Percentiles rank a stretch among this genome's conserved stretches.
Evolutionary conservation across 2,113 vertebrate species (phyloP).

Genomic region (Serilophus lunatus): DNA sequence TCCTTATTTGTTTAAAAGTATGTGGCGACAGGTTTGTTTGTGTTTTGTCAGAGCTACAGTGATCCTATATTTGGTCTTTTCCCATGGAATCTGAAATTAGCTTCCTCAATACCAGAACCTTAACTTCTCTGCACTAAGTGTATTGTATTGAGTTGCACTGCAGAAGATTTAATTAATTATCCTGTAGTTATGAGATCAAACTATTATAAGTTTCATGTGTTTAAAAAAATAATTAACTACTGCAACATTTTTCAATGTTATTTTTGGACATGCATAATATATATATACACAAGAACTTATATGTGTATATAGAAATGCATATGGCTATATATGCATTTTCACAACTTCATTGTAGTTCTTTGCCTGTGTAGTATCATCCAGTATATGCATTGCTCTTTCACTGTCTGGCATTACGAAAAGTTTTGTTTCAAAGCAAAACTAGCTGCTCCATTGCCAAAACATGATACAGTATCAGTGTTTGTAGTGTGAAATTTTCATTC

Average conservation of each 20-base stretch:
- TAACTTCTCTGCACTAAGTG: conserved; percentile 80
- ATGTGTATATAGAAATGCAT: conserved; percentile 70
- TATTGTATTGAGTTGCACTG: conserved; percentile 78
- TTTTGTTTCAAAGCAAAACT: conserved; percentile 70
- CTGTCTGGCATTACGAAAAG: conserved; percentile 74
- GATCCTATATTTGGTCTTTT: conserved; percentile 74
- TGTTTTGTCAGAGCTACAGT: conserved; percentile 81
- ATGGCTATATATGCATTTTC: conserved; percentile 64
- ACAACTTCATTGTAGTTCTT: conserved; percentile 71
- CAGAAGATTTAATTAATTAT: conserved; percentile 74
- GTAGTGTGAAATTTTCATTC: conserved; percentile 64
- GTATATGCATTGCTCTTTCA: conserved; percentile 74
- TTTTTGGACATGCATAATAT: conserved; percentile 69
- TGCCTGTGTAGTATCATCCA: conserved; percentile 73
- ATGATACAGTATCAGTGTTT: conserved; percentile 63
- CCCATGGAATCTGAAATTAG: conserved; percentile 72
- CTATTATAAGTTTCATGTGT: conserved; percentile 68
- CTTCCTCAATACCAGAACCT: conserved; percentile 73
- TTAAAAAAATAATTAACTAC: conserved; percentile 56
- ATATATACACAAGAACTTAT: background rate
- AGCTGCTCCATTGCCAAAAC: conserved; percentile 82
- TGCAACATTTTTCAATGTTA: conserved; percentile 74
- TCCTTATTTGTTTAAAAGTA: conserved; percentile 72
- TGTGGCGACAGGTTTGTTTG: conserved; percentile 72
- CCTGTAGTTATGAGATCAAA: conserved; percentile 72